Base-by-base conservation (phyloP, 2,888 invertebrate genomes). In the Epirrita christyi region DNA sequence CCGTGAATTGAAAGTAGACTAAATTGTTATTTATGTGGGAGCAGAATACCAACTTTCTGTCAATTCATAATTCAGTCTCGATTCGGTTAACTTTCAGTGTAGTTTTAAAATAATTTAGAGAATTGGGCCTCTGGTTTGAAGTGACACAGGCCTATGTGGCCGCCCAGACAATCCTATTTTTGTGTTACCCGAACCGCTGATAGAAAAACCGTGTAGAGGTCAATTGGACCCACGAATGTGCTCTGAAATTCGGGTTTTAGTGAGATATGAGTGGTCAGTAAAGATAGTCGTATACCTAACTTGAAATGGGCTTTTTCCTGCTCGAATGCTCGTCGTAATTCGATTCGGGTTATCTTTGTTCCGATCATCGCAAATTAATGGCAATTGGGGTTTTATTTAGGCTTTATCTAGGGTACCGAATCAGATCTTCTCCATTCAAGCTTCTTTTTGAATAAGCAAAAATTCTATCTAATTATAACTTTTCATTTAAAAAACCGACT, bases 151-250 rank as follows among this genome's bases (percentile, higher is more conserved):
- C 4, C 11, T 34, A 40, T n/a, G 34, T 40, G n/a, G 9, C 34
- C 56, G 27, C 61, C 54, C 59, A 42, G 29, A 55, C 53, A 57
- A 63, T 64, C 54, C 43, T 53, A 61, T 64, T 57, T 61, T 51
- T n/a, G 56, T 56, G 48, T 49, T 27, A 47, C 38, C 44, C 42
- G 46, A 43, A 15, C 45, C 57, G 40, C 49, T 50, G 55, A 61
- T 50, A 61, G 59, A 64, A 64, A 63, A 66, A 64, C 55, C 46
- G 58, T 64, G 66, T 66, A 63, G 63, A 59, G 61, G 59, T 52
- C 68, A 60, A 66, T 64, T 55, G 52, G 47, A 48, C 56, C 59
- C 54, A 60, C 59, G 61, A 63, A 63, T 60, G 61, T 55, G 55
- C 50, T 63, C 41, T 34, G 55, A 55, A 54, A 61, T 59, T 53